Base-by-base conservation (phyloP, 37 sponge, comb jelly and placozoan species). In the Eunapius fragilis region DNA sequence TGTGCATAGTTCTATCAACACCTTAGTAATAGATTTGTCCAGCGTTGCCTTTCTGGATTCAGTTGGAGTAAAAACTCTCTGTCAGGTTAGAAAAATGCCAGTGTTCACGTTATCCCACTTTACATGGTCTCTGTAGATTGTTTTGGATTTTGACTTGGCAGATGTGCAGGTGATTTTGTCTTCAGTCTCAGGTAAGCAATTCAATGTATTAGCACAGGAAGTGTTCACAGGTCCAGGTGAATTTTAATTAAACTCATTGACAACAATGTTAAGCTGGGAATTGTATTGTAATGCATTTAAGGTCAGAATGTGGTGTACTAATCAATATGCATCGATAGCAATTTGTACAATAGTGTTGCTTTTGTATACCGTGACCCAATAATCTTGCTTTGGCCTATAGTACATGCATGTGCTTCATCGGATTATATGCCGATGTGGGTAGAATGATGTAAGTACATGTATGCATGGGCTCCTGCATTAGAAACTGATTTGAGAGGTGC, bases 151-250 rank as follows among this genome's bases (percentile, higher is more conserved):
- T 76, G 86, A 90, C 35, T 67, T 84, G 58, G 24, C 38, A 41
- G 81, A 78, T 36, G 50, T 91, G 23, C 92, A 91, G 72, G 92
- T 91, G 36, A 67, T 91, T n/a, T 84, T 91, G 58, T 87, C 87
- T 30, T 71, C 86, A 12, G 83, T 87, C 71, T 87, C 84, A 23
- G 84, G 92, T 91, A 77, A 74, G 84, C 13, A 78, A 11, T 47
- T 25, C 9, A 25, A n/a, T 78, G 7, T 37, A 24, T 37, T 14
- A 75, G 31, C 32, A 33, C 25, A n/a, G n/a, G n/a, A n/a, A n/a
- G n/a, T n/a, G n/a, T n/a, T n/a, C n/a, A n/a, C n/a, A n/a, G n/a
- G n/a, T n/a, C n/a, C n/a, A n/a, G n/a, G n/a, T n/a, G n/a, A n/a
- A n/a, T n/a, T n/a, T n/a, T n/a, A n/a, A n/a, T n/a, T n/a, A n/a